Evolutionary conservation across 2,113 vertebrate species (phyloP).

Genomic region (Sterna hirundo): DNA sequence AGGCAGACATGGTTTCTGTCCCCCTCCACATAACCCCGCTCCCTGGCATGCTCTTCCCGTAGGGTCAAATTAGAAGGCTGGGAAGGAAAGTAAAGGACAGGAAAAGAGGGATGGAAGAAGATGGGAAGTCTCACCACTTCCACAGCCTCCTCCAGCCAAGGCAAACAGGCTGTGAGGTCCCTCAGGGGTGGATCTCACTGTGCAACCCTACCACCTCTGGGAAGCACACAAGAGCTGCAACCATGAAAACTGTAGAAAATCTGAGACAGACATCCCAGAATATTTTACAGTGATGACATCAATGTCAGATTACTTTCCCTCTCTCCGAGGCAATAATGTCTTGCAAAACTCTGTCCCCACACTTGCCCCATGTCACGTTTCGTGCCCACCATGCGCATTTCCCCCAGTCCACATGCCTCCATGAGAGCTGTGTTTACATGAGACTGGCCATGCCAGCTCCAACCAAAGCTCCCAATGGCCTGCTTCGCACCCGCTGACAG

Average conservation of each 20-base stretch:
- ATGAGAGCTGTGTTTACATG: not conserved
- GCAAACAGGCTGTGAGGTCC: accelerated
- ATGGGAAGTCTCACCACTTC: not conserved
- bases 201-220: not conserved
- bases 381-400: accelerated
- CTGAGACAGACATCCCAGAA: not conserved
- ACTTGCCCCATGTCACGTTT: not conserved
- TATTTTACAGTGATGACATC: not conserved
- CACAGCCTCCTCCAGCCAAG: not conserved
- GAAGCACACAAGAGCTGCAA: not conserved
- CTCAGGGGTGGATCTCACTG: not conserved
- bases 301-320: not conserved
- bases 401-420: not conserved
- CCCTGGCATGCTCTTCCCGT: not conserved
- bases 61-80: not conserved
- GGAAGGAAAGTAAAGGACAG: not conserved
- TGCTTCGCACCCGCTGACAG: not conserved
- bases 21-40: not conserved
- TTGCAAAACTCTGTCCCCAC: not conserved
- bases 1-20: not conserved
- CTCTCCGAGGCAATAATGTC: not conserved
- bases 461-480: not conserved
- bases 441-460: not conserved
- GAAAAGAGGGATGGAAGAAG: not conserved
- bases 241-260: not conserved